Evolutionary conservation across 2,888 invertebrate species (phyloP).

Genomic region (Microctonus hyperodae): DNA sequence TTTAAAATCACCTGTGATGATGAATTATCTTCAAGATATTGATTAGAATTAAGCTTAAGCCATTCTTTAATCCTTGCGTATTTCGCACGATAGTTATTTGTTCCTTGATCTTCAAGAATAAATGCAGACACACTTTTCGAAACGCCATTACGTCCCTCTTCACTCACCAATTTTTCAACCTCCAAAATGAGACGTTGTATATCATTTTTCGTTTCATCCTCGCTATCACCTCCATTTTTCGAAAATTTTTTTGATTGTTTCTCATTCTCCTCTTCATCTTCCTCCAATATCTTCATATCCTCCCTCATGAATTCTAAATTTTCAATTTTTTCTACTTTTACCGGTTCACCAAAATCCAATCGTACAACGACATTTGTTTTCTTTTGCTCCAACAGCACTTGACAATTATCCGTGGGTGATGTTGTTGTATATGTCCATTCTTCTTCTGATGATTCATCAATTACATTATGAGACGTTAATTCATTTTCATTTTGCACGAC

Average conservation of each 20-base stretch:
- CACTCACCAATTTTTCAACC: constrained; percentile 80
- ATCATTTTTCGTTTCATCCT: constrained; percentile 65
- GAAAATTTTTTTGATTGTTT: constrained; percentile 45
- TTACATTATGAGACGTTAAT: constrained; percentile 62
- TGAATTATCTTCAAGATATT: constrained; percentile 50
- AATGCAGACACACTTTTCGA: constrained; percentile 66
- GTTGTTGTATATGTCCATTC: constrained; percentile 74
- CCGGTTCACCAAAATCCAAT: constrained; percentile 51
- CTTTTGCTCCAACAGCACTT: constrained; percentile 40
- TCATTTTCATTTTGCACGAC: constrained; percentile 49
- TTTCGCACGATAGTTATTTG: constrained; percentile 67
- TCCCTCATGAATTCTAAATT: constrained; percentile 33
- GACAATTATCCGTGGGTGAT: constrained; percentile 41
- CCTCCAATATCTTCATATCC: constrained; percentile 53
- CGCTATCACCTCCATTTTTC: constrained; percentile 59
- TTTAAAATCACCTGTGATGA: constrained; percentile 50
- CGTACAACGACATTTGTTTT: constrained; percentile 53
- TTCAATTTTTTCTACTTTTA: constrained; percentile 40
- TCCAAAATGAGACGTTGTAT: constrained; percentile 80
- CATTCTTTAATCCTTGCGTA: constrained; percentile 76
- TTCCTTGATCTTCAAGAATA: constrained; percentile 66
- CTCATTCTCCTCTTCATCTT: constrained; percentile 45
- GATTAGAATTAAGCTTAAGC: constrained; percentile 67
- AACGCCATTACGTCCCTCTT: constrained; percentile 64
- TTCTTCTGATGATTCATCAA: constrained; percentile 70